Evolutionary conservation across 2,888 invertebrate species (phyloP), one percentile per base, ranked within the genome.

Genomic region (Ferdinandea cuprea): DNA sequence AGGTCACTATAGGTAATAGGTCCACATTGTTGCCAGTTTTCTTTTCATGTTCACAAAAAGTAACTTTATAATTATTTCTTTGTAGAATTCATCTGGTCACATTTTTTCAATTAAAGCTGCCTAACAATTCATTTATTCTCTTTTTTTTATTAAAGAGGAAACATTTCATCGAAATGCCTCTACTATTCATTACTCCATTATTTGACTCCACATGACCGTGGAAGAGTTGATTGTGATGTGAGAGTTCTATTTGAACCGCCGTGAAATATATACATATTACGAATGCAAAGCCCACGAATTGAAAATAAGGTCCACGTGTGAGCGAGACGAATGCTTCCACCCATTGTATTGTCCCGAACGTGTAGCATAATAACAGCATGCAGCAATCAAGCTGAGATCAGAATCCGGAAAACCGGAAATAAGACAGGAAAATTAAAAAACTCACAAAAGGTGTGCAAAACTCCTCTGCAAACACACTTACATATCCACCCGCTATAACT

Each of bases 391-490:
- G 87, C 87, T 87, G 88, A 89, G 88, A 89, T 89, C 88, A 88
- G 89, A 90, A 89, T 90, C 58, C 89, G 88, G 87, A 88, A 89
- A 89, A 87, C 89, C 90, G 90, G 90, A 90, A 90, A 89, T 90
- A 90, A 90, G 89, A 90, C 90, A 90, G 90, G 90, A 90, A 90
- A 90, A 90, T 90, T 90, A 90, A 90, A 81, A 25, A 89, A 90
- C 88, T 88, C 88, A 89, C 89, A 89, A 89, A 90, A 89, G 90
- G 88, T 89, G 89, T 88, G 87, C 86, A 86, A 52, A 69, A 37
- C 32, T 25, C 25, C 54, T 44, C 17, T 6, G 2, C 25, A 9
- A 3, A 9, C 46, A 35, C 17, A 7, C 19, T 9, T 11, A 13
- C 17, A 3, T 8, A 5, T 35, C 6, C 32, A n/a, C 17, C 17